These are phyloP conservation scores for Acrobasis consociella DNA, from an alignment of 2,888 invertebrate genomes.

Conservation along the genomic window DNA sequence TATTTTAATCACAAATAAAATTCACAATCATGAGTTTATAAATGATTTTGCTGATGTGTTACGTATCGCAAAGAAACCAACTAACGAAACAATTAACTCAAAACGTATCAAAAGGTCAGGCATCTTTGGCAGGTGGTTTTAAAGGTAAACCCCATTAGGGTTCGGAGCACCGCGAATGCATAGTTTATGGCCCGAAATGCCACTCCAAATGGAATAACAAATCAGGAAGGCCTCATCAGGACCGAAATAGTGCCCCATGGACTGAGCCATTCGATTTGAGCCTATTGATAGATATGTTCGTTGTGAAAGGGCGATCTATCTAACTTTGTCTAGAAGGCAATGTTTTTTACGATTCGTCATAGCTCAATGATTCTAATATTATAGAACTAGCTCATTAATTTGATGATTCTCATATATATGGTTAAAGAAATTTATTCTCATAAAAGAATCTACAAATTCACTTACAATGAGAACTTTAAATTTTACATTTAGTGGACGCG, in stretches of 20 bases:
- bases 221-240: slow-evolving; percentile 50
- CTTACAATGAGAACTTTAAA: too few species aligned
- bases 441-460: too few species aligned
- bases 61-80: neutral
- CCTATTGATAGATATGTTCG: neutral
- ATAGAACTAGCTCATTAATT: too few species aligned
- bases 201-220: slow-evolving; percentile 73
- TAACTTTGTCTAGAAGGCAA: too few species aligned
- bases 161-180: slow-evolving; percentile 43
- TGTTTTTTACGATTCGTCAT: too few species aligned
- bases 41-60: neutral
- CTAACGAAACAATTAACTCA: neutral
- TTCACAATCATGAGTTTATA: too few species aligned
- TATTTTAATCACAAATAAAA: too few species aligned
- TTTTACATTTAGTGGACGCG: too few species aligned
- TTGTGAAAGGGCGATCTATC: neutral
- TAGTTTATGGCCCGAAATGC: slow-evolving; percentile 67
- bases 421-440: too few species aligned
- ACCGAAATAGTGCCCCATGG: slow-evolving; percentile 13
- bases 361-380: too few species aligned
- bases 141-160: slow-evolving; percentile 51
- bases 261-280: neutral
- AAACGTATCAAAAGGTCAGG: slow-evolving; percentile 24
- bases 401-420: too few species aligned
- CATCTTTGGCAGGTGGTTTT: slow-evolving; percentile 34